These are phyloP conservation scores for Phenacoccus solenopsis DNA, from an alignment of 1,140 invertebrate genomes.

Conservation along the genomic window DNA sequence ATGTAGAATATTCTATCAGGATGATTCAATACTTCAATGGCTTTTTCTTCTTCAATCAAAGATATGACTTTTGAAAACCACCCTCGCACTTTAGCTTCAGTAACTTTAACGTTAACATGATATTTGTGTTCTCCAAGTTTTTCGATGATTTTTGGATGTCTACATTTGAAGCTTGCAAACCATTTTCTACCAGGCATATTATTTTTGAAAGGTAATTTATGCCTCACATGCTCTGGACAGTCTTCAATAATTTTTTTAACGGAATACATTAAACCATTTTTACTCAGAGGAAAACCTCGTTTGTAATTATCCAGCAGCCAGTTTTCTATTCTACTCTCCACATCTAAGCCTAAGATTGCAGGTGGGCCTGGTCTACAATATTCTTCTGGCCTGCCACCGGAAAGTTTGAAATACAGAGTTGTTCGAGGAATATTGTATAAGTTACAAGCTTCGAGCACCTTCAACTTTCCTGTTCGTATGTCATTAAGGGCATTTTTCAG, in stretches of 20 bases:
- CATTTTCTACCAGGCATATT: constrained; percentile 19
- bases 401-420: background rate
- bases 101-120: background rate
- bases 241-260: background rate
- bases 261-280: background rate
- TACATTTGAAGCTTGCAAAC: constrained; percentile 25
- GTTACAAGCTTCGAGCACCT: background rate
- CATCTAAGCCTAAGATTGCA: background rate
- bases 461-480: background rate
- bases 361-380: background rate
- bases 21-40: constrained; percentile 28
- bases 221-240: background rate
- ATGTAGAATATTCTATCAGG: constrained; percentile 32
- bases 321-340: background rate
- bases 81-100: background rate
- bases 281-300: constrained; percentile 13
- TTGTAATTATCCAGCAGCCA: constrained; percentile 3
- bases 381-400: background rate
- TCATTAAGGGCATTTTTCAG: background rate
- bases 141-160: constrained; percentile 28
- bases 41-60: constrained; percentile 22
- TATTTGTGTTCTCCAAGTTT: background rate
- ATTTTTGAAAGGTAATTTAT: constrained; percentile 19
- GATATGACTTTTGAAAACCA: background rate
- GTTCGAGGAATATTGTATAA: background rate